These are phyloP conservation scores for Drosophila mayri DNA, from an alignment of 1,140 invertebrate genomes.

Conservation along the genomic window DNA sequence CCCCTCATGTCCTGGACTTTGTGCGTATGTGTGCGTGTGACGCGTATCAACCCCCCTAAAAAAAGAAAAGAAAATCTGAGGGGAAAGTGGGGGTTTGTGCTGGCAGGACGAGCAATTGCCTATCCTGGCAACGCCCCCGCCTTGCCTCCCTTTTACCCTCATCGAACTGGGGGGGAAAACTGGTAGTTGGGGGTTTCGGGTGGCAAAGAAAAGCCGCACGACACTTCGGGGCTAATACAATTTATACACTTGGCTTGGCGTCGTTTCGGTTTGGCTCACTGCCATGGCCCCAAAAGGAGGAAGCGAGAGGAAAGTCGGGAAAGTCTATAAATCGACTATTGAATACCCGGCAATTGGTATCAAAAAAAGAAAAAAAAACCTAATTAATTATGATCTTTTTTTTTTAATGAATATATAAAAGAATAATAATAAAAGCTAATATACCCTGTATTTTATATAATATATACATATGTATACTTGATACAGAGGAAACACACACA, in stretches of 20 bases:
- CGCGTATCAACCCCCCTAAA: slow-evolving; percentile 69
- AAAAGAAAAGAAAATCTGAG: background rate
- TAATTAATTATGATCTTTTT: too few species aligned
- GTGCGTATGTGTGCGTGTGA: slow-evolving; percentile 58
- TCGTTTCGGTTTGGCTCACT: slow-evolving; percentile 79
- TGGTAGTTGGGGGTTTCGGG: background rate
- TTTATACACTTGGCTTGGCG: slow-evolving; percentile 82
- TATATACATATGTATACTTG: background rate
- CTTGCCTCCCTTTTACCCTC: background rate
- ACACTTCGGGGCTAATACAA: slow-evolving; percentile 81
- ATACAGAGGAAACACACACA: background rate
- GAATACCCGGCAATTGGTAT: background rate
- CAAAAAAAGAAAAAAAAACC: too few species aligned
- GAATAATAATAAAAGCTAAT: background rate
- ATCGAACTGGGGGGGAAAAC: background rate
- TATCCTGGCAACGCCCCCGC: slow-evolving; percentile 27
- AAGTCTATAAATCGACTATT: background rate
- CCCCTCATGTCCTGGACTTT: slow-evolving; percentile 25
- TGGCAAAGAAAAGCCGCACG: slow-evolving; percentile 60
- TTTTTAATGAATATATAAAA: background rate
- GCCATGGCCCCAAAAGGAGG: slow-evolving; percentile 50
- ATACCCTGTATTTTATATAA: background rate
- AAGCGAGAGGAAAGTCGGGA: background rate
- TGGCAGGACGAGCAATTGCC: slow-evolving; percentile 49
- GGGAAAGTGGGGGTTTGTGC: background rate